A percentile compares a stretch with the other conserved stretches of the same genome.
Conservation (phyloP, 1,140 invertebrate genomes). For the Pollicipes pollicipes region DNA sequence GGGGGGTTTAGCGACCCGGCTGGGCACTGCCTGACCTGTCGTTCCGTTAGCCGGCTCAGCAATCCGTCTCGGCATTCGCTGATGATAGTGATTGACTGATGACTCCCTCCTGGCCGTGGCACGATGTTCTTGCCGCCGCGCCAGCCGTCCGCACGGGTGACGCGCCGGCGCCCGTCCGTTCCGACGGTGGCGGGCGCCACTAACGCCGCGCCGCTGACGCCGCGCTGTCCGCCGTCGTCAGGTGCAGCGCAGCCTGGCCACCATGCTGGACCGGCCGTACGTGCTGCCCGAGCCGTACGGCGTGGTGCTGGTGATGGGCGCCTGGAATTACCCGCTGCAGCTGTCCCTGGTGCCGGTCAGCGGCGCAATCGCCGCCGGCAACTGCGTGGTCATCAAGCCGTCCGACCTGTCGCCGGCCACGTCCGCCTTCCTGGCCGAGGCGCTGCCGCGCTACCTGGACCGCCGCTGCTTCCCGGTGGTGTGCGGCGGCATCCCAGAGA, state of each 20-base stretch:
- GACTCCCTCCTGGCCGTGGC: no score
- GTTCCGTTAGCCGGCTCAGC: no score
- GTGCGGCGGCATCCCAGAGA: conserved; percentile 66
- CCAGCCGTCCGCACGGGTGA: no score
- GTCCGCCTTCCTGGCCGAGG: conserved; percentile 44
- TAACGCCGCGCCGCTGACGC: no score
- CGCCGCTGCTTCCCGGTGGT: conserved; percentile 35
- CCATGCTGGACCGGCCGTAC: conserved; percentile 28
- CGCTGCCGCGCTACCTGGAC: conserved; percentile 77
- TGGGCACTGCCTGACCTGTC: no score
- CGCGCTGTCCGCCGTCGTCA: conserved; percentile 16
- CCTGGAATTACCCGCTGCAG: conserved; percentile 96
- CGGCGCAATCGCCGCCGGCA: conserved; percentile 84
- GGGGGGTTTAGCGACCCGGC: no score
- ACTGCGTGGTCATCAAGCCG: conserved; percentile 84
- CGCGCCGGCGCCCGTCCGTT: no score
- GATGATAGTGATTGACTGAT: no score
- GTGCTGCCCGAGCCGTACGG: conserved; percentile 52
- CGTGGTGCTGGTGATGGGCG: conserved; percentile 69
- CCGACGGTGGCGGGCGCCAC: no score
- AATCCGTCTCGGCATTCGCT: no score
- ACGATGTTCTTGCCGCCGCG: no score
- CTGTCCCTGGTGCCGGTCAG: conserved; percentile 54
- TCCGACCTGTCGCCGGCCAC: conserved; percentile 69
- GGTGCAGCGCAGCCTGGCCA: conserved; percentile 21